Conservation (phyloP, 2,797 vertebrate genomes). For the Sciaenops ocellatus region DNA sequence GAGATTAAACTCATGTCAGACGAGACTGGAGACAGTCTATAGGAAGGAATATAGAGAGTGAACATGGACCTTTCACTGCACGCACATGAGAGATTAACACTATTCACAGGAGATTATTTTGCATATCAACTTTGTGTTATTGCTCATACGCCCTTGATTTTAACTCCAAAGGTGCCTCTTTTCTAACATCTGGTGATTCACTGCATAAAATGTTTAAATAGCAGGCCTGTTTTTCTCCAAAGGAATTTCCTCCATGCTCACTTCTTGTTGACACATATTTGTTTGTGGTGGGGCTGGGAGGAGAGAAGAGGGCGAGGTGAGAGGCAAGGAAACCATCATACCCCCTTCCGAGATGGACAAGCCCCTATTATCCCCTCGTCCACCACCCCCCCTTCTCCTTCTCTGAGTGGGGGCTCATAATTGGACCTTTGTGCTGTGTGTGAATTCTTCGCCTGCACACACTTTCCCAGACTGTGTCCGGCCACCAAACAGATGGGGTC, state of each 20-base stretch:
- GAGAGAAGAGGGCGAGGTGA: constrained; percentile 70
- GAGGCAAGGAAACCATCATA: constrained; percentile 80
- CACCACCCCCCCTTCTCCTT: constrained; percentile 56
- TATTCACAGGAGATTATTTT: constrained; percentile 19
- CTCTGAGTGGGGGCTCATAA: constrained; percentile 84
- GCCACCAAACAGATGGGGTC: constrained; percentile 87
- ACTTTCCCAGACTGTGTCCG: constrained; percentile 86
- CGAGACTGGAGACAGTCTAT: constrained; percentile 25
- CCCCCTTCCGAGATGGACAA: constrained; percentile 83
- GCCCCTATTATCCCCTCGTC: constrained; percentile 80
- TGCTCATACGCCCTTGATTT: neutral
- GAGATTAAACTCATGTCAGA: constrained; percentile 61
- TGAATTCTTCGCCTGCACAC: constrained; percentile 84
- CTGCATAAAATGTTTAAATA: constrained; percentile 24
- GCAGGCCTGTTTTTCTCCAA: constrained; percentile 48
- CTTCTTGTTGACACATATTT: constrained; percentile 73
- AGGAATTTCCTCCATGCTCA: constrained; percentile 59
- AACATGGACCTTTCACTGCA: constrained; percentile 16
- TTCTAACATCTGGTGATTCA: constrained; percentile 33
- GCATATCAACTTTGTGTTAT: neutral
- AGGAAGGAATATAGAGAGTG: neutral
- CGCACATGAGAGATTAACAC: constrained; percentile 7
- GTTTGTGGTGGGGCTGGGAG: constrained; percentile 70
- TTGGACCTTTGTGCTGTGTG: constrained; percentile 87
- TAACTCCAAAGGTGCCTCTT: constrained; percentile 1